These are phyloP conservation scores for Gambusia yucatana DNA, from an alignment of 2,797 vertebrate species.

Conservation along the genomic window DNA sequence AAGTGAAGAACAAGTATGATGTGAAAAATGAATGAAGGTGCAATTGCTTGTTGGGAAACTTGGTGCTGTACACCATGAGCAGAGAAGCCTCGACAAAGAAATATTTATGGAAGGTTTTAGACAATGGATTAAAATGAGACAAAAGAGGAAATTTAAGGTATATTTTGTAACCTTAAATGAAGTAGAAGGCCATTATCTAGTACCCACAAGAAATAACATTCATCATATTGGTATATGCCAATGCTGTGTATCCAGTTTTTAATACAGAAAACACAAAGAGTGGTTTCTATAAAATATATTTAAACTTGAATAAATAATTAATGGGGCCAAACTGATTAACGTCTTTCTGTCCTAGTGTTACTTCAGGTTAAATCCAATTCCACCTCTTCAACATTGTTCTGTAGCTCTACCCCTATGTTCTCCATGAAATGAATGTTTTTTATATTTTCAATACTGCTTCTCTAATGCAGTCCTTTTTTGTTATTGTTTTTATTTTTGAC, in stretches of 20 bases:
- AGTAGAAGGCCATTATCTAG: not conserved
- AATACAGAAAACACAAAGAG: not conserved
- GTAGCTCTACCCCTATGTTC: not conserved
- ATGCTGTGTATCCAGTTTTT: not conserved
- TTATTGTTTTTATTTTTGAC: not conserved
- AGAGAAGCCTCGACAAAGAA: not conserved
- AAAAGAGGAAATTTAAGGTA: conserved; percentile 1
- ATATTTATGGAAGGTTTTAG: not conserved
- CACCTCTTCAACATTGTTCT: not conserved
- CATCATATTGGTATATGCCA: not conserved
- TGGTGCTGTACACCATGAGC: conserved; percentile 28
- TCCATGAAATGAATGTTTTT: not conserved
- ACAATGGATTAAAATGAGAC: not conserved
- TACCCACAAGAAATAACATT: not conserved
- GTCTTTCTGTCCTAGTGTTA: not conserved
- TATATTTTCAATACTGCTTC: not conserved
- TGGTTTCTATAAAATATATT: not conserved
- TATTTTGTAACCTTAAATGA: conserved; percentile 1
- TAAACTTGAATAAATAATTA: not conserved
- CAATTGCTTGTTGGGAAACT: conserved; percentile 12
- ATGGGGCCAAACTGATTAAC: not conserved
- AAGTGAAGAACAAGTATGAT: conserved; percentile 26
- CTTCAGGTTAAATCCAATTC: not conserved
- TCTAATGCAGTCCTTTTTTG: not conserved
- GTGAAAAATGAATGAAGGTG: conserved; percentile 50